Evolutionary conservation across 1,140 invertebrate species (phyloP).

Genomic region (Onthophagus taurus): DNA sequence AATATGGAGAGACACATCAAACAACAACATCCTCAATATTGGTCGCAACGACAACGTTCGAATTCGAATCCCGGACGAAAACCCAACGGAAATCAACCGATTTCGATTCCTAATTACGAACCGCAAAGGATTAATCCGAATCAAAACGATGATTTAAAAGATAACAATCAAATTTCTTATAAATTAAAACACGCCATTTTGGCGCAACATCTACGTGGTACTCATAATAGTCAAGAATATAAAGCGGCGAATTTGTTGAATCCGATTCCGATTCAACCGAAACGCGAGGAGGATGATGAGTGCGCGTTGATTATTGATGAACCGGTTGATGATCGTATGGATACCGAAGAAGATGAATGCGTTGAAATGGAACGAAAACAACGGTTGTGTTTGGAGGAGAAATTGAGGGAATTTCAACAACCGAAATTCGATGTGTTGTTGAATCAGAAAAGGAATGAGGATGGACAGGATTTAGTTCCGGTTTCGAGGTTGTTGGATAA

Average conservation of each 20-base stretch:
- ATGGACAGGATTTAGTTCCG: conserved; percentile 57
- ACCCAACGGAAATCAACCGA: conserved; percentile 30
- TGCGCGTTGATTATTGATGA: conserved; percentile 62
- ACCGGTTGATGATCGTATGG: conserved; percentile 33
- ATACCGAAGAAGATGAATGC: conserved; percentile 1
- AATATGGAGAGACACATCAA: conserved; percentile 93
- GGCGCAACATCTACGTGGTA: conserved; percentile 61
- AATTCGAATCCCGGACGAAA: conserved; percentile 42
- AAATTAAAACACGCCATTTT: conserved; percentile 70
- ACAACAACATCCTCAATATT: conserved; percentile 83
- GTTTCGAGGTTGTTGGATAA: conserved; percentile 71
- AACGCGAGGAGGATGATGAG: conserved; percentile 49
- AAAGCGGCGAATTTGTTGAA: background rate
- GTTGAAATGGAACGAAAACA: background rate
- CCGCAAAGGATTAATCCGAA: no score
- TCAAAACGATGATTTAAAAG: no score
- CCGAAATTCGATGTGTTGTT: conserved; percentile 17
- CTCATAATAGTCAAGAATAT: conserved; percentile 11
- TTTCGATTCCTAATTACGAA: conserved; percentile 27
- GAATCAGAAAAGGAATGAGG: conserved; percentile 34
- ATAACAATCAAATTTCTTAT: conserved; percentile 39
- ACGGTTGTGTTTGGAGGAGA: conserved; percentile 26
- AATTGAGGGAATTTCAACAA: conserved; percentile 33
- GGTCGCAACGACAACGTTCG: conserved; percentile 64
- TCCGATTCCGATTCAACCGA: conserved; percentile 17